phyloP scores from a whole-genome alignment of 1,140 invertebrate genomes.

The Contarinia nasturtii region DNA sequence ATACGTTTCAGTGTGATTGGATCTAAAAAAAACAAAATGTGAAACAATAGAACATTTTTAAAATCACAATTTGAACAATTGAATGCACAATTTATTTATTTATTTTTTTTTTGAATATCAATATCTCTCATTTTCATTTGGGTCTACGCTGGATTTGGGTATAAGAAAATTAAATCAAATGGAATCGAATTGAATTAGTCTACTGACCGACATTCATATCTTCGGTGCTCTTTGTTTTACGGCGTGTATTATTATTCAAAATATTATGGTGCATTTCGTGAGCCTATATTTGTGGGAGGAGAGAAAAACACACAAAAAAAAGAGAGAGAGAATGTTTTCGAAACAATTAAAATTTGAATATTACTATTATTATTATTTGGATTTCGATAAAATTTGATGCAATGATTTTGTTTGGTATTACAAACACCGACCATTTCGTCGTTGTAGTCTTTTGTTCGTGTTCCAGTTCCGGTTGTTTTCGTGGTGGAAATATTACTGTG shows the following conservation, averaged over 20 bases:
- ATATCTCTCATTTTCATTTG: too few relatives aligned
- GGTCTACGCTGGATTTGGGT: background rate
- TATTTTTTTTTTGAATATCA: too few relatives aligned
- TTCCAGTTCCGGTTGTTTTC: slow-evolving; percentile 39
- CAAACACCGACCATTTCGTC: slow-evolving; percentile 20
- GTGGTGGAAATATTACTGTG: slow-evolving; percentile 23
- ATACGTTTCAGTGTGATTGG: slow-evolving; percentile 82
- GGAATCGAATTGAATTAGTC: background rate
- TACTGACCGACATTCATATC: slow-evolving; percentile 50
- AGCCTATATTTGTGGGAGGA: too few relatives aligned
- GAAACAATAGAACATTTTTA: background rate
- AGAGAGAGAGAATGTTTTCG: background rate
- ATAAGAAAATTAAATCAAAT: too few relatives aligned
- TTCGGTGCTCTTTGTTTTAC: slow-evolving; percentile 74
- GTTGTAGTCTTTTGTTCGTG: slow-evolving; percentile 15
- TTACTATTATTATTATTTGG: too few relatives aligned
- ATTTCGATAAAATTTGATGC: too few relatives aligned
- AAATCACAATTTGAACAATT: too few relatives aligned
- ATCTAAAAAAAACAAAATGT: slow-evolving; percentile 26
- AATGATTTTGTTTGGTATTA: background rate
- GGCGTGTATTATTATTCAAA: slow-evolving; percentile 51
- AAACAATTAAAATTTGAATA: background rate
- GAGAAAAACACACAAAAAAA: too few relatives aligned
- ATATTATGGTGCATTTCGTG: slow-evolving; percentile 37
- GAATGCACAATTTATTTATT: too few relatives aligned